Percentiles rank a stretch among this genome's conserved stretches.
Conservation (phyloP, 2,797 vertebrate species). For the Micropoecilia bifurca region DNA sequence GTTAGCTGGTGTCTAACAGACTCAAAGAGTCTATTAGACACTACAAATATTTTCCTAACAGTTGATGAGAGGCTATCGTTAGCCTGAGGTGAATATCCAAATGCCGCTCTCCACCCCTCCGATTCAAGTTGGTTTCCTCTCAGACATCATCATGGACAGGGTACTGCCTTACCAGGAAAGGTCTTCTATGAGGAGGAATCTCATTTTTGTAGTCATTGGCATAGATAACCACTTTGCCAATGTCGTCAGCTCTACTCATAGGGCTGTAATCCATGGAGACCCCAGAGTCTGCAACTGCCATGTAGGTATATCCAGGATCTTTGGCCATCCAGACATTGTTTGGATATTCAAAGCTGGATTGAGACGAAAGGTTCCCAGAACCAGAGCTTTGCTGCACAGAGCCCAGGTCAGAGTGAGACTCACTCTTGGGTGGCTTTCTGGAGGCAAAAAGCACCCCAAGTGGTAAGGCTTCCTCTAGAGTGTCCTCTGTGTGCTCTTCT, state of each 20-base stretch:
- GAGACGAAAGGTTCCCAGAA: constrained; percentile 75
- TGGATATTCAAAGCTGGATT: constrained; percentile 82
- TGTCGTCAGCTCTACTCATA: constrained; percentile 71
- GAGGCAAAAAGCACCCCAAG: constrained; percentile 74
- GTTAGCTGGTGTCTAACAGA: constrained; percentile 32
- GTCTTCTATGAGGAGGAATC: constrained; percentile 52
- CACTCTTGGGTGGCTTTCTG: constrained; percentile 46
- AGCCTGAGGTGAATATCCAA: constrained; percentile 19
- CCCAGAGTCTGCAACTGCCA: constrained; percentile 86
- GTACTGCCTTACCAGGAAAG: constrained; percentile 56
- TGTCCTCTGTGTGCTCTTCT: constrained; percentile 50
- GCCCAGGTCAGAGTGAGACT: constrained; percentile 78
- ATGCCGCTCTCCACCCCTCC: neutral
- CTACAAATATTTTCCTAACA: constrained; percentile 21
- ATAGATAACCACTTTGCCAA: constrained; percentile 70
- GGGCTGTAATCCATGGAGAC: constrained; percentile 88
- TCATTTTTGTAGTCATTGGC: constrained; percentile 85
- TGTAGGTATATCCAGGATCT: constrained; percentile 84
- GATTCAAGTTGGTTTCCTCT: constrained; percentile 15
- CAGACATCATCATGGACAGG: constrained; percentile 60
- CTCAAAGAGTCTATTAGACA: neutral
- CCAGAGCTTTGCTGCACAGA: constrained; percentile 68
- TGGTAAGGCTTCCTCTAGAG: constrained; percentile 71
- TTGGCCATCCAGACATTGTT: constrained; percentile 72
- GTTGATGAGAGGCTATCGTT: constrained; percentile 16